Conservation (phyloP, 2,113 vertebrate species). For the Hystrix cristata region DNA sequence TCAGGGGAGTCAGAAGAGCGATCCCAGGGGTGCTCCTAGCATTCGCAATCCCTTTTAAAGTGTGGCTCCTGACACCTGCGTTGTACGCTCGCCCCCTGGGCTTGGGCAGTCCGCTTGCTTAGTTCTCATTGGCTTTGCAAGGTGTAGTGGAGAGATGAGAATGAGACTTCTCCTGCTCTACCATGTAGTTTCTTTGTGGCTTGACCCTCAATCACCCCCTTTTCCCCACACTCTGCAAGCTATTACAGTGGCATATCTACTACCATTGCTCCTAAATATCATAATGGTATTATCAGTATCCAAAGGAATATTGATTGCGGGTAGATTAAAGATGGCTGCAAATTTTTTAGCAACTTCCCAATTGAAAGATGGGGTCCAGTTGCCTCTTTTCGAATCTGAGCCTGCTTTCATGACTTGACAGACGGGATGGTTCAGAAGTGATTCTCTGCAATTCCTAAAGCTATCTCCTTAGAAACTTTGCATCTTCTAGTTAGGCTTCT, state of each 20-base stretch:
- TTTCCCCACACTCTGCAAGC: background rate
- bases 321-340: background rate
- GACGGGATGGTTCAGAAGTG: background rate
- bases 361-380: background rate
- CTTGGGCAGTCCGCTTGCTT: background rate
- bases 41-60: slow-evolving; percentile 2
- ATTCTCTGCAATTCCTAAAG: background rate
- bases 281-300: fast-evolving
- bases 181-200: background rate
- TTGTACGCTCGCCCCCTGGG: background rate
- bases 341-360: background rate
- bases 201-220: background rate
- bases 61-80: background rate
- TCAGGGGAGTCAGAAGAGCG: slow-evolving; percentile 61
- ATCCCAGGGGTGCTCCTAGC: background rate
- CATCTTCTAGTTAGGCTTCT: background rate
- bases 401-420: background rate
- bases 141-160: background rate
- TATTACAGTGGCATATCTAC: too few relatives aligned
- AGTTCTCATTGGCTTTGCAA: background rate
- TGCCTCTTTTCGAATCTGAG: background rate
- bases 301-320: background rate
- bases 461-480: background rate
- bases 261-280: background rate
- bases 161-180: background rate